Base-by-base conservation (phyloP, 2,888 invertebrate species). In the Spisula subtruncata region DNA sequence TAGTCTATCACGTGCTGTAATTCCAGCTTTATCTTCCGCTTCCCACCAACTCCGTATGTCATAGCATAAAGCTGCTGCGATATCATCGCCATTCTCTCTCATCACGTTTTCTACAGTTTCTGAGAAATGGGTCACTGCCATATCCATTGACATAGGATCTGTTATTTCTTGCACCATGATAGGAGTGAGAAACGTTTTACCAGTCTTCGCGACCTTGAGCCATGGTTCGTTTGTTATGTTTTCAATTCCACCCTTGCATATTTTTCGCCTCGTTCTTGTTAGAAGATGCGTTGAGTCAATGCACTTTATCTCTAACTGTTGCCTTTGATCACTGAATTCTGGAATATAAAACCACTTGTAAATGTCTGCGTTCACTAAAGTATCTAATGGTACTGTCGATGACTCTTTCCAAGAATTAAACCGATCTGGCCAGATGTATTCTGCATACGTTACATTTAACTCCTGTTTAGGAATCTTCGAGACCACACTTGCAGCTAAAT, bases 131-230 rank as follows among this genome's bases (percentile, higher is more conserved):
- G 90, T 85, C 5, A n/a, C 25, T 29, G 92, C 86, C 90, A 90
- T 89, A 4, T 86, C 79, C 16, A 83, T 82, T 6, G 88, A 92
- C 89, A 90, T 92, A 18, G 90, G 90, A 54, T 92, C 90, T 29
- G 83, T 51, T 18, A 92, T 71, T 18, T 90, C 90, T 46, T 89
- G 82, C 1, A 90, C 85, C 88, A 92, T 89, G 1, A 88, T 86
- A 29, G 84, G 66, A n/a, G 90, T 86, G 35, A 90, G 51, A 12
- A 87, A 41, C 10, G 89, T 88, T 18, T 48, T 32, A 88, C 88
- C 48, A 88, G 87, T 29, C 85, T 85, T 56, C 10, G 91, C 90
- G 60, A 90, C 90, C 25, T 85, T 85, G 20, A 83, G 29, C 60
- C 81, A 88, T n/a, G 75, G 16, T 5, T 54, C 66, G 20, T 85